A percentile compares a stretch with the other conserved stretches of the same genome.
Conservation (phyloP, 2,888 invertebrate species). For the Microdon myrmicae region DNA sequence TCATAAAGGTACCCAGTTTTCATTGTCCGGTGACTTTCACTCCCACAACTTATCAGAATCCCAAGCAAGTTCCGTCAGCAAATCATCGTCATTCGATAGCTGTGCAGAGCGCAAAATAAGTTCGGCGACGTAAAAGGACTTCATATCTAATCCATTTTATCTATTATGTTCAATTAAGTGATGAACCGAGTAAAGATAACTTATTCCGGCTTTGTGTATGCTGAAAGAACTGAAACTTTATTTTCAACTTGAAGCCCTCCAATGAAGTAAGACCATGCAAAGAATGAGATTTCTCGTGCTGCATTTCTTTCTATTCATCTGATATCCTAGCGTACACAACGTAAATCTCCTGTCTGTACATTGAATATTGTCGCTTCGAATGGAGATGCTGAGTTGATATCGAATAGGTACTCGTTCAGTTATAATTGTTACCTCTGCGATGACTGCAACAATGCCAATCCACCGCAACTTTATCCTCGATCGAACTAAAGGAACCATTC, state of each 20-base stretch:
- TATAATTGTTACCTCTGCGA: slow-evolving; percentile 45
- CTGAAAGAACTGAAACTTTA: slow-evolving; percentile 15
- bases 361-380: slow-evolving; percentile 7
- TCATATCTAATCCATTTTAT: slow-evolving; percentile 19
- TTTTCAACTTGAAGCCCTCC: slow-evolving; percentile 4
- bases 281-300: slow-evolving; percentile 16
- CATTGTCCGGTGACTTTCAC: too few relatives aligned
- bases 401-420: slow-evolving; percentile 15
- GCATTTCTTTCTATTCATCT: too few relatives aligned
- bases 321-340: too few relatives aligned
- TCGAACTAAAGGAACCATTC: too few relatives aligned
- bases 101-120: too few relatives aligned
- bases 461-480: too few relatives aligned
- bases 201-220: slow-evolving; percentile 16
- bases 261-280: neutral
- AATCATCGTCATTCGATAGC: too few relatives aligned
- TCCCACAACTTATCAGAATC: too few relatives aligned
- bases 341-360: slow-evolving; percentile 33
- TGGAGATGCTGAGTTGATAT: too few relatives aligned
- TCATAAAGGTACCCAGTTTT: too few relatives aligned
- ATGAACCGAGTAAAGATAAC: slow-evolving; percentile 29
- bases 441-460: slow-evolving; percentile 17
- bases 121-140: too few relatives aligned
- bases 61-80: too few relatives aligned
- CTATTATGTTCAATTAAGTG: slow-evolving; percentile 43